These are phyloP conservation scores for Apeira syringaria DNA, from an alignment of 2,888 invertebrate genomes.

Conservation along the genomic window DNA sequence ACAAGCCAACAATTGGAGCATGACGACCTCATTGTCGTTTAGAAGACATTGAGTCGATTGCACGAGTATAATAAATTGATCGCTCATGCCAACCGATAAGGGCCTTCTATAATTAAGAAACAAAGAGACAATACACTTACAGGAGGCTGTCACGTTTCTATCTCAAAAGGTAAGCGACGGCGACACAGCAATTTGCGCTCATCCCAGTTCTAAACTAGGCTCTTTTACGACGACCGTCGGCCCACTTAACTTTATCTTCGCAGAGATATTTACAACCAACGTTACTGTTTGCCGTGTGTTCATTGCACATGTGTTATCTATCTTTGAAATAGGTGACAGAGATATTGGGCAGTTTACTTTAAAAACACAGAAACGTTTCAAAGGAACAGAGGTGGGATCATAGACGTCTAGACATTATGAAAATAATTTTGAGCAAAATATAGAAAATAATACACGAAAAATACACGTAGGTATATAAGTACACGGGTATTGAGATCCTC, in stretches of 20 bases:
- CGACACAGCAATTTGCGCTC: slow-evolving; percentile 20
- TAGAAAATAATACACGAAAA: slow-evolving; percentile 41
- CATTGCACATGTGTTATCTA: slow-evolving; percentile 28
- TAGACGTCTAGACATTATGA: too few species aligned
- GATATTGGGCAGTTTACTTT: slow-evolving; percentile 20
- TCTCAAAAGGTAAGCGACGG: slow-evolving; percentile 2
- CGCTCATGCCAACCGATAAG: slow-evolving; percentile 28
- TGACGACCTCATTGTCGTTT: slow-evolving; percentile 40
- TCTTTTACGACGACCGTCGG: slow-evolving; percentile 44
- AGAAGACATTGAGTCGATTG: slow-evolving; percentile 32
- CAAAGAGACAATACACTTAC: not conserved
- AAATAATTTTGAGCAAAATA: slow-evolving; percentile 13
- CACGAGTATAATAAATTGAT: slow-evolving; percentile 51
- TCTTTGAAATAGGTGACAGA: slow-evolving; percentile 23
- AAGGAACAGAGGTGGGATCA: too few species aligned
- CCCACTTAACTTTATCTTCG: slow-evolving; percentile 46
- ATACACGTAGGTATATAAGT: too few species aligned
- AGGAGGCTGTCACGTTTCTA: not conserved
- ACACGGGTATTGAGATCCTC: slow-evolving; percentile 37
- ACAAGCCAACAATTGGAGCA: slow-evolving; percentile 45
- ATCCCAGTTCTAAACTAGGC: slow-evolving; percentile 28
- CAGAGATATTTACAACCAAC: slow-evolving; percentile 37
- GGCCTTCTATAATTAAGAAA: slow-evolving; percentile 15
- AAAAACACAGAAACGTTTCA: not conserved
- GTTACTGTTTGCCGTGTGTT: slow-evolving; percentile 32